phyloP scores from a whole-genome alignment of 2,888 invertebrate species.

The Lycaena phlaeas region DNA sequence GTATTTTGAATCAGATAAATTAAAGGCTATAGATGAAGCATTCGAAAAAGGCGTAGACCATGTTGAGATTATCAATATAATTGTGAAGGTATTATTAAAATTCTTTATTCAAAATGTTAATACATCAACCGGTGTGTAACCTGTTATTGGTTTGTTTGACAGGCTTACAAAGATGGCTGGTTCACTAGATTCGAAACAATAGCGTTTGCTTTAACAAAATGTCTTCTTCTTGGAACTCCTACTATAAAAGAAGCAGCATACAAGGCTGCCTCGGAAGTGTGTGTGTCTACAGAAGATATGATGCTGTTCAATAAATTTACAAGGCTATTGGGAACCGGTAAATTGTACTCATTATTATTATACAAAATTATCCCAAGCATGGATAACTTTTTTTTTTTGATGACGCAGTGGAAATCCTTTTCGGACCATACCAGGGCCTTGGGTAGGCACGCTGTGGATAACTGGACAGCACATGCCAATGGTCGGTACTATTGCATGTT shows the following conservation, averaged over 20 bases:
- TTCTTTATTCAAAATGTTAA: conserved; percentile 7
- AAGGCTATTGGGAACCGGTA: conserved; percentile 62
- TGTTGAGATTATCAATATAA: conserved; percentile 42
- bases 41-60: conserved; percentile 28
- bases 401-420: too few relatives aligned
- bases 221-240: conserved; percentile 49
- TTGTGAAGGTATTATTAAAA: conserved; percentile 39
- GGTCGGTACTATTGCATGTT: too few relatives aligned
- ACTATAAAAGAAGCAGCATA: conserved; percentile 69
- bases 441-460: too few relatives aligned
- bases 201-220: conserved; percentile 77
- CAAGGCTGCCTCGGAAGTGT: conserved; percentile 65
- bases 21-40: conserved; percentile 43
- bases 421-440: too few relatives aligned
- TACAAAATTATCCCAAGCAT: too few relatives aligned
- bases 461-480: too few relatives aligned
- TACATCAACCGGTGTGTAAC: conserved; percentile 4
- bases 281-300: conserved; percentile 75
- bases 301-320: conserved; percentile 76
- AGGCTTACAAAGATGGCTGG: conserved; percentile 65
- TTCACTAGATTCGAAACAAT: conserved; percentile 71
- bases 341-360: too few relatives aligned
- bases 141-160: conserved; percentile 17
- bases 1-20: conserved; percentile 55
- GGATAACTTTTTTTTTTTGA: too few relatives aligned